Conservation (phyloP, 2,888 invertebrate species). For the Eudemis profundana region DNA sequence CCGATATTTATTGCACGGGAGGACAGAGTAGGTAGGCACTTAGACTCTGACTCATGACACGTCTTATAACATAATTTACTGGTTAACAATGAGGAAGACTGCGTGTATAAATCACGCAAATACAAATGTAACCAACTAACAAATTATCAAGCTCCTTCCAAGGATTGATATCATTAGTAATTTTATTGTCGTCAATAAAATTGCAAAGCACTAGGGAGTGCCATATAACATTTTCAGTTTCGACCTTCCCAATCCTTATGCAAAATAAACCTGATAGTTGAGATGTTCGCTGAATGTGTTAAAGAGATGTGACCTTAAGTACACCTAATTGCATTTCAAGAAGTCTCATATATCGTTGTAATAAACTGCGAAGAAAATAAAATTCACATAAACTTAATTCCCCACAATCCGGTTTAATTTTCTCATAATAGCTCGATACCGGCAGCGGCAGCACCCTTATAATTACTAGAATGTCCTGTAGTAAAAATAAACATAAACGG, state of each 20-base stretch:
- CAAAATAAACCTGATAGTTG: too few species aligned
- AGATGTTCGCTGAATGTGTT: not conserved
- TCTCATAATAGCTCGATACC: conserved; percentile 37
- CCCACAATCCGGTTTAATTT: conserved; percentile 38
- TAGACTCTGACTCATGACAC: conserved; percentile 56
- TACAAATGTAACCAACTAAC: conserved; percentile 4
- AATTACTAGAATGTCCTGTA: conserved; percentile 47
- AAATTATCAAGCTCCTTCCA: not conserved
- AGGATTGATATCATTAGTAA: not conserved
- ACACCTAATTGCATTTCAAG: not conserved
- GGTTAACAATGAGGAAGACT: conserved; percentile 33
- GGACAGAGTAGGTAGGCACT: conserved; percentile 64
- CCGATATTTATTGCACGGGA: conserved; percentile 68
- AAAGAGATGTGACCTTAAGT: too few species aligned
- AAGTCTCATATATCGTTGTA: conserved; percentile 16
- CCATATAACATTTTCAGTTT: too few species aligned
- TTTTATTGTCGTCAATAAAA: too few species aligned
- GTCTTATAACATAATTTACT: conserved; percentile 15
- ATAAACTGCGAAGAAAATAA: conserved; percentile 26
- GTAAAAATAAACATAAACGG: conserved; percentile 55
- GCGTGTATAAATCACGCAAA: conserved; percentile 8
- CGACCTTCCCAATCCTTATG: too few species aligned
- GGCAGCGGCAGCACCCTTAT: conserved; percentile 41
- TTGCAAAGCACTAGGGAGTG: too few species aligned
- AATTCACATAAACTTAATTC: conserved; percentile 38